These are phyloP conservation scores for Onthophagus sagittarius DNA, from an alignment of 2,888 invertebrate species.

Conservation along the genomic window DNA sequence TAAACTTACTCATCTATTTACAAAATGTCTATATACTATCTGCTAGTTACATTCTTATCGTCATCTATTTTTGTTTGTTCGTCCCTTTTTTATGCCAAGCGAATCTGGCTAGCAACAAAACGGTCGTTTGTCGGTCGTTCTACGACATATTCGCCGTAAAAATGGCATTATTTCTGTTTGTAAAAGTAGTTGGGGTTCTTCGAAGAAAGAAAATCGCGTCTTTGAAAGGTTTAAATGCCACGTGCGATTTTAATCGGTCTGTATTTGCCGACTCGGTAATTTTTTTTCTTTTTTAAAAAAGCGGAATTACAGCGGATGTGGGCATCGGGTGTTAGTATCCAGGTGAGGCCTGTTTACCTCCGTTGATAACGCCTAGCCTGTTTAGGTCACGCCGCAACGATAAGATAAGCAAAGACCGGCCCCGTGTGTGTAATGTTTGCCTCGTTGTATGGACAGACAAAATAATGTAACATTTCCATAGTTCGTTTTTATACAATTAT, in stretches of 20 bases:
- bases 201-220: not conserved
- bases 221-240: not conserved
- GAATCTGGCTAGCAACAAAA: not conserved
- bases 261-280: not conserved
- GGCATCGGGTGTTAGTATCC: slow-evolving; percentile 30
- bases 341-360: slow-evolving; percentile 36
- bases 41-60: not conserved
- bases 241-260: slow-evolving; percentile 1
- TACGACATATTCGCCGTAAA: no score
- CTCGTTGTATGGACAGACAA: not conserved
- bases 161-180: no score
- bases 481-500: no score
- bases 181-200: no score
- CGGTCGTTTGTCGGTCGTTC: not conserved
- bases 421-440: slow-evolving; percentile 21
- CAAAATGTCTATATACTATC: not conserved
- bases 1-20: not conserved
- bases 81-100: not conserved
- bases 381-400: slow-evolving; percentile 33
- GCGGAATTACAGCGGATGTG: slow-evolving; percentile 21
- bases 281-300: slow-evolving; percentile 3
- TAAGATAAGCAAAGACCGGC: slow-evolving; percentile 32
- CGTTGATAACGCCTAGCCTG: slow-evolving; percentile 32
- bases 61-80: not conserved
- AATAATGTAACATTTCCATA: not conserved